Percentiles rank a stretch among this genome's conserved stretches.
phyloP scores from a whole-genome alignment of 2,113 vertebrate genomes.

The Anoplopoma fimbria region DNA sequence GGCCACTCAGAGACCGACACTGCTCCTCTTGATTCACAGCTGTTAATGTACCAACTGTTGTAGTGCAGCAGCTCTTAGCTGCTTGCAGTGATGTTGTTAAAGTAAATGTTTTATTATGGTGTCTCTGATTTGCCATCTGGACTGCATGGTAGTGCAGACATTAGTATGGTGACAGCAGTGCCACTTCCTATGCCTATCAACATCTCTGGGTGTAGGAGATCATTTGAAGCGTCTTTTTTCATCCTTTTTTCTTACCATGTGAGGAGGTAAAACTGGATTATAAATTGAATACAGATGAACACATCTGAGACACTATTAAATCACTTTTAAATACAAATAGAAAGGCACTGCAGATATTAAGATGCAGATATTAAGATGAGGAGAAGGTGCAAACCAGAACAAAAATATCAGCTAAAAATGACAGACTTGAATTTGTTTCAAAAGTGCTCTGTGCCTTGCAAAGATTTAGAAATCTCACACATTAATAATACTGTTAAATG shows the following conservation, averaged over 20 bases:
- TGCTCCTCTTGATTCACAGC: slow-evolving; percentile 63
- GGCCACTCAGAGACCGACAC: slow-evolving; percentile 65
- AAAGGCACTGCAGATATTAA: not conserved
- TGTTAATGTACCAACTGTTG: slow-evolving; percentile 69
- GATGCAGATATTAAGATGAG: not conserved
- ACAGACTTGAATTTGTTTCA: not conserved
- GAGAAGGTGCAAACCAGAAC: not conserved
- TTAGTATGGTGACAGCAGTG: slow-evolving; percentile 19
- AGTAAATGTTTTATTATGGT: slow-evolving; percentile 73
- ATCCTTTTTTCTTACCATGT: not conserved
- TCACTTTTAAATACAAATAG: not conserved
- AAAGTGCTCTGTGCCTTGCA: not conserved
- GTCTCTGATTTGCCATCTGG: slow-evolving; percentile 75
- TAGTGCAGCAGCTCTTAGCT: slow-evolving; percentile 49
- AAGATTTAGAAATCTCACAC: not conserved
- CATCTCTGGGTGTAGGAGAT: slow-evolving; percentile 18
- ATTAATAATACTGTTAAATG: not conserved
- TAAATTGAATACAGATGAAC: not conserved
- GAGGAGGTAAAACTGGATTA: slow-evolving; percentile 1
- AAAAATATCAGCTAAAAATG: not conserved
- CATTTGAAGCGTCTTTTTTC: not conserved
- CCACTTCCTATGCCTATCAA: slow-evolving; percentile 22
- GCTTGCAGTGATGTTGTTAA: slow-evolving; percentile 63
- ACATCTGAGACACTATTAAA: slow-evolving; percentile 3
- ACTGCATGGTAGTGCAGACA: slow-evolving; percentile 28